These are phyloP conservation scores for Euproctis similis DNA, from an alignment of 2,888 invertebrate species.

Conservation along the genomic window DNA sequence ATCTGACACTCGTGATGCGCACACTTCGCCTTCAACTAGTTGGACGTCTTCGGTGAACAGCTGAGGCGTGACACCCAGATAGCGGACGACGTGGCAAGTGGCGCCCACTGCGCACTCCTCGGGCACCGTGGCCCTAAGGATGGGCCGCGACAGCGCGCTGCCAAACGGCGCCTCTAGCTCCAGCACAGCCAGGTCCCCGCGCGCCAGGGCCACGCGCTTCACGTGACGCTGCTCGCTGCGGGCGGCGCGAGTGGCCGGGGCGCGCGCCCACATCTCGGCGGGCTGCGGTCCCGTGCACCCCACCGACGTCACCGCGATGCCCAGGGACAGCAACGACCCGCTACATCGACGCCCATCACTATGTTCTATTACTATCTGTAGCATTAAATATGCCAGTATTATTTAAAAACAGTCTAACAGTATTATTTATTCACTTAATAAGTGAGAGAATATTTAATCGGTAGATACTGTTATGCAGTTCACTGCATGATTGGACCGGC, in stretches of 20 bases:
- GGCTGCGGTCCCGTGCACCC: conserved; percentile 27
- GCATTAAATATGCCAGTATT: too few relatives aligned
- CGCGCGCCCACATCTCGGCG: conserved; percentile 33
- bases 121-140: conserved; percentile 38
- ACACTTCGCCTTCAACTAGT: too few relatives aligned
- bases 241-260: conserved; percentile 17
- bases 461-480: too few relatives aligned
- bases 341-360: conserved; percentile 27
- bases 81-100: conserved; percentile 37
- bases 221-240: conserved; percentile 20
- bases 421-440: too few relatives aligned
- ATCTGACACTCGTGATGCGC: conserved; percentile 20
- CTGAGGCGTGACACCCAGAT: conserved; percentile 20
- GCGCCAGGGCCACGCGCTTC: conserved; percentile 18
- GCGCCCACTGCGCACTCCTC: conserved; percentile 30
- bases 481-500: too few relatives aligned
- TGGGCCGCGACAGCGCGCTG: conserved; percentile 37
- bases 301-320: conserved; percentile 41
- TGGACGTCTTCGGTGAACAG: too few relatives aligned
- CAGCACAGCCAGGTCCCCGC: conserved; percentile 36
- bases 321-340: conserved; percentile 33
- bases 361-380: too few relatives aligned
- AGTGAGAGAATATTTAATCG: too few relatives aligned
- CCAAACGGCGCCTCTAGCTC: conserved; percentile 45
- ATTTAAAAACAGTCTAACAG: too few relatives aligned